Conservation (phyloP, 2,888 invertebrate species). For the Erannis defoliaria region DNA sequence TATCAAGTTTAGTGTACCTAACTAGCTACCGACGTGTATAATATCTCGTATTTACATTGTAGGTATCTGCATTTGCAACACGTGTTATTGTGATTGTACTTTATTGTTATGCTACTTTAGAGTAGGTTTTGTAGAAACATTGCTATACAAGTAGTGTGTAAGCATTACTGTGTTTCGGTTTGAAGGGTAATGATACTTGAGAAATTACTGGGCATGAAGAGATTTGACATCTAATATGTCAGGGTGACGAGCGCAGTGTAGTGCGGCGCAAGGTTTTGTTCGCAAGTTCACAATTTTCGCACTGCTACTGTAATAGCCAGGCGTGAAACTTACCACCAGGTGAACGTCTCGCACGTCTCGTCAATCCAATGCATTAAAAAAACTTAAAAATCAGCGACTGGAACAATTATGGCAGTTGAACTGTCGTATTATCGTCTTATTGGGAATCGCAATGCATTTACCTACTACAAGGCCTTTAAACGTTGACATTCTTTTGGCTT, state of each 20-base stretch:
- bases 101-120: slow-evolving; percentile 22
- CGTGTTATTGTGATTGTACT: slow-evolving; percentile 47
- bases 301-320: too few species aligned
- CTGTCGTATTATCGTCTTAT: slow-evolving; percentile 18
- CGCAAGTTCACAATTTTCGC: too few species aligned
- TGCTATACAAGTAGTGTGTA: slow-evolving; percentile 7
- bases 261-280: too few species aligned
- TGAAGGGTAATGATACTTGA: too few species aligned
- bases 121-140: slow-evolving; percentile 21
- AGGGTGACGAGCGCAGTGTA: too few species aligned
- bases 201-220: too few species aligned
- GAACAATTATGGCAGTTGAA: slow-evolving; percentile 14
- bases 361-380: too few species aligned
- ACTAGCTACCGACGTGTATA: slow-evolving; percentile 4
- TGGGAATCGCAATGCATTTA: slow-evolving; percentile 15
- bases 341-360: too few species aligned
- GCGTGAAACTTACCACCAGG: too few species aligned
- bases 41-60: slow-evolving; percentile 34
- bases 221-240: too few species aligned
- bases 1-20: slow-evolving; percentile 45
- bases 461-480: slow-evolving; percentile 14
- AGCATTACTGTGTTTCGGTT: too few species aligned
- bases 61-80: slow-evolving; percentile 48
- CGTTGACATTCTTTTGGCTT: slow-evolving; percentile 17
- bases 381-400: too few species aligned